Conservation (phyloP, 2,888 invertebrate genomes). For the Ommatoiulus sabulosus region DNA sequence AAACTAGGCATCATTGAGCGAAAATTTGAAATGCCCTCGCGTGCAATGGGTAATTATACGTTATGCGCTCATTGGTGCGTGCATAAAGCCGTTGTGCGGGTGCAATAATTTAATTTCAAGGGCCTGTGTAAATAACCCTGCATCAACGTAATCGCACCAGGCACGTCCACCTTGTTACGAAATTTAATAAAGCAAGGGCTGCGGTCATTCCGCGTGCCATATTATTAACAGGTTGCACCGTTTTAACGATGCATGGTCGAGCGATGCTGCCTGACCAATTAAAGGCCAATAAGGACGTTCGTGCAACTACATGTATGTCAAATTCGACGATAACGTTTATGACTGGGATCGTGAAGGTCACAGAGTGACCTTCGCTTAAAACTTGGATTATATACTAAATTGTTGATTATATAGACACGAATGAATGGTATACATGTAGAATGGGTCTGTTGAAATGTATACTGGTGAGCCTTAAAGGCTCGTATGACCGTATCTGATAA, state of each 20-base stretch:
- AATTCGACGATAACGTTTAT: neutral
- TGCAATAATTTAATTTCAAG: constrained; percentile 10
- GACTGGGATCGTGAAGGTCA: neutral
- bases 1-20: neutral
- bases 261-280: neutral
- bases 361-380: too few relatives aligned
- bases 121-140: neutral
- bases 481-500: too few relatives aligned
- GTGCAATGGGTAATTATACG: neutral
- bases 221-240: neutral
- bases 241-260: neutral
- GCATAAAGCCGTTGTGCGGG: neutral
- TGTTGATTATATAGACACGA: too few relatives aligned
- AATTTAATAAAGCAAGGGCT: neutral
- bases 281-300: neutral
- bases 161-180: neutral
- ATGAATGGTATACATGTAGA: too few relatives aligned
- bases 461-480: too few relatives aligned
- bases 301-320: neutral
- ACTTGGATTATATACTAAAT: too few relatives aligned
- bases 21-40: neutral
- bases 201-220: neutral
- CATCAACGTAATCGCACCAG: neutral
- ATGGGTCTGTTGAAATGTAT: too few relatives aligned
- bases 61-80: neutral